These are phyloP conservation scores for Drosophila pallidifrons DNA, from an alignment of 1,140 invertebrate genomes.

Conservation along the genomic window DNA sequence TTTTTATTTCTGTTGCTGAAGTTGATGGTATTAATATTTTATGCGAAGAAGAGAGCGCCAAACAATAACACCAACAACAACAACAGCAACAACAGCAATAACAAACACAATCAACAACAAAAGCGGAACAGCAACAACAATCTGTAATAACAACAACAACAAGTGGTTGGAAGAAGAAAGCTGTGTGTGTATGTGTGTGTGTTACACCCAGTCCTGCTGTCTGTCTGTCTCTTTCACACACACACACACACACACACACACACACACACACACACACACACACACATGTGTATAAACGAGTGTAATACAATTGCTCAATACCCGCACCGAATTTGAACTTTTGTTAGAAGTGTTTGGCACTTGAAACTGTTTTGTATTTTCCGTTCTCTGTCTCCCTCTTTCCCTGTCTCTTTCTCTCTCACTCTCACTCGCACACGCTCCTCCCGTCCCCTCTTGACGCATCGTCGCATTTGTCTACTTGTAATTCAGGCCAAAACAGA, in stretches of 20 bases:
- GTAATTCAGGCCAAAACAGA: conserved; percentile 30
- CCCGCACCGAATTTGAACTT: conserved; percentile 35
- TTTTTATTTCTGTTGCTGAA: conserved; percentile 24
- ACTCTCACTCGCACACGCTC: not conserved
- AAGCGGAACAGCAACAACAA: not conserved
- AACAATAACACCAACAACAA: conserved; percentile 32
- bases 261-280: too few species aligned
- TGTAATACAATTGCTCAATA: conserved; percentile 51
- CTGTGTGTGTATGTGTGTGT: conserved; percentile 3
- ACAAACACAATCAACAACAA: conserved; percentile 13
- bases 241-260: too few species aligned
- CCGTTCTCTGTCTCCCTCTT: conserved; percentile 7
- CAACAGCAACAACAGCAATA: conserved; percentile 9
- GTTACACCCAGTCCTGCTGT: not conserved
- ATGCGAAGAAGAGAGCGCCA: conserved; percentile 61
- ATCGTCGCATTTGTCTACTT: conserved; percentile 19
- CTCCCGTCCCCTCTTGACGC: too few species aligned
- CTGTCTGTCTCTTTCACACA: too few species aligned
- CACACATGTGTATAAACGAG: not conserved
- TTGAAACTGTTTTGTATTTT: conserved; percentile 55
- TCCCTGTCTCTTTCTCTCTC: not conserved
- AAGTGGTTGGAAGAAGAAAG: conserved; percentile 34
- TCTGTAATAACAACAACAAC: conserved; percentile 19
- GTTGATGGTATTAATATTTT: conserved; percentile 70
- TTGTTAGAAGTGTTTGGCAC: conserved; percentile 52